phyloP scores from a whole-genome alignment of 2,797 vertebrate genomes.

The Oreochromis mossambicus region DNA sequence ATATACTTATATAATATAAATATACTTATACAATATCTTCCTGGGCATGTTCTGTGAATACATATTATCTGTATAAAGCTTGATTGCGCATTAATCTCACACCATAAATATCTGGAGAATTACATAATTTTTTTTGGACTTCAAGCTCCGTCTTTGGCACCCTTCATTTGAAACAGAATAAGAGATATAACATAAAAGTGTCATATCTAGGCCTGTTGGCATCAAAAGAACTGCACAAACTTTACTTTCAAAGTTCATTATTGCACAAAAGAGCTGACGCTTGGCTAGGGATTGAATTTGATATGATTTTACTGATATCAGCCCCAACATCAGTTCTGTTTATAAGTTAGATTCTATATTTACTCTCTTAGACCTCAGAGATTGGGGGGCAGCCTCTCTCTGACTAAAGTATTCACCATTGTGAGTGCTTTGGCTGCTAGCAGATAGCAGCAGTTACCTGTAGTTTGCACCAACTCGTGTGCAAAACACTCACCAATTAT shows the following conservation, averaged over 20 bases:
- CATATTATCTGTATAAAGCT: background rate
- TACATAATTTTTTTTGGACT: background rate
- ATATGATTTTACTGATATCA: background rate
- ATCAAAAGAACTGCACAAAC: background rate
- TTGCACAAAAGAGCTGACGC: background rate
- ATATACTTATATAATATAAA: background rate
- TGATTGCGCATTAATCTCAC: background rate
- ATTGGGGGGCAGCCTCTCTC: background rate
- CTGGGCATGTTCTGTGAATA: background rate
- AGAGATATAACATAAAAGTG: background rate
- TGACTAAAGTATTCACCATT: background rate
- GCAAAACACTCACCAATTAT: background rate
- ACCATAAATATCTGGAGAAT: background rate
- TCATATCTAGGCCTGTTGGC: background rate
- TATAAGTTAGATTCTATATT: background rate
- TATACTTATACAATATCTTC: background rate
- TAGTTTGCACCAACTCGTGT: background rate
- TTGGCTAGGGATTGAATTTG: background rate
- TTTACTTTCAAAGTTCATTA: background rate
- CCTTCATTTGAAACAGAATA: background rate
- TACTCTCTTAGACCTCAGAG: background rate
- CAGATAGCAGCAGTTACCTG: background rate
- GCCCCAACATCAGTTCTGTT: background rate
- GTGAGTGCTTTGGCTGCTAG: background rate
- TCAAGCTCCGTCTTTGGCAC: background rate